phyloP scores from a whole-genome alignment of 2,888 invertebrate genomes.

The Allolobophora icterica region DNA sequence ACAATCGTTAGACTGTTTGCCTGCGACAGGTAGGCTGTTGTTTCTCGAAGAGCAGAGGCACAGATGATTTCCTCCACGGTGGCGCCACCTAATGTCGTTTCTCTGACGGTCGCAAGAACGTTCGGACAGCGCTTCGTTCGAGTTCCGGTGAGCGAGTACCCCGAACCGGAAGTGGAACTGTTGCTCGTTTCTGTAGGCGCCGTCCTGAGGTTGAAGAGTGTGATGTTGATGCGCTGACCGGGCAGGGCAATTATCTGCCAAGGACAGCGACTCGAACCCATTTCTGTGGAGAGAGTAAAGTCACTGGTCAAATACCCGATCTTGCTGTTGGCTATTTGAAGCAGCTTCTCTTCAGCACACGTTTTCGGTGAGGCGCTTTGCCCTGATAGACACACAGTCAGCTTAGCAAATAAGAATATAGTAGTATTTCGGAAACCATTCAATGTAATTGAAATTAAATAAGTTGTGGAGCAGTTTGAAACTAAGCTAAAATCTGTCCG shows the following conservation, averaged over 20 bases:
- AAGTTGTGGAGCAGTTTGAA: too few species aligned
- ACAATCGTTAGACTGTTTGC: constrained; percentile 24
- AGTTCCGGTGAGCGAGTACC: background rate
- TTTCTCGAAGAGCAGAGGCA: constrained; percentile 2
- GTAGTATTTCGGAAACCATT: background rate
- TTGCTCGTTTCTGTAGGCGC: background rate
- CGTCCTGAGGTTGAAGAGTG: constrained; percentile 14
- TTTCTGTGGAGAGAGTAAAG: background rate
- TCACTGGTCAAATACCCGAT: constrained; percentile 13
- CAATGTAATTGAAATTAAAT: too few species aligned
- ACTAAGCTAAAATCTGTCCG: too few species aligned
- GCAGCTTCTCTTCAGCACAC: background rate
- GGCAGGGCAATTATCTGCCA: background rate
- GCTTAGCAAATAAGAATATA: background rate
- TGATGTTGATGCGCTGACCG: constrained; percentile 6
- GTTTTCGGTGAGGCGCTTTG: background rate
- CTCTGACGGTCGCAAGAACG: background rate
- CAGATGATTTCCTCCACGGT: constrained; percentile 19
- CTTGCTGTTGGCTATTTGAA: background rate
- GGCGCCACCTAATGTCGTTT: background rate
- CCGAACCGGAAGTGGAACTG: background rate
- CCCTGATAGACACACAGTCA: background rate
- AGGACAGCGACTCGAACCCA: constrained; percentile 20
- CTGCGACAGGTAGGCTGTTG: background rate
- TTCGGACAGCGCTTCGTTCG: background rate